phyloP scores from a whole-genome alignment of 2,888 invertebrate genomes.

The Ashinkailepas kermadecensis region DNA sequence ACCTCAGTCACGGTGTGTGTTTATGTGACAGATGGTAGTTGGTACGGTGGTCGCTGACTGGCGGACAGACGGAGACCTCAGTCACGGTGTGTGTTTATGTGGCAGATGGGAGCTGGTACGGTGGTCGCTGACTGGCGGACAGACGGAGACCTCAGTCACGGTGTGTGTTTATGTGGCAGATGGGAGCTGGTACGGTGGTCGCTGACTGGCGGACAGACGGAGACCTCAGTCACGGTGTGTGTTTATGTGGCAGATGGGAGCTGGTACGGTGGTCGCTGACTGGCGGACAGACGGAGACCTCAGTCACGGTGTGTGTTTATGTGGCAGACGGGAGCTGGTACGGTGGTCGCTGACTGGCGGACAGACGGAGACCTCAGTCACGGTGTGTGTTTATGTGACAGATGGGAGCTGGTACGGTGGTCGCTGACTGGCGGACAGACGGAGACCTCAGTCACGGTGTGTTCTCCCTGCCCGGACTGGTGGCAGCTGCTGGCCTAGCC shows the following conservation, averaged over 20 bases:
- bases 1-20: slow-evolving; percentile 36
- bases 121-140: background rate
- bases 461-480: slow-evolving; percentile 53
- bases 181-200: slow-evolving; percentile 41
- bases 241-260: background rate
- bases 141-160: slow-evolving; percentile 44
- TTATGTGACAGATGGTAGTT: background rate
- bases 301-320: background rate
- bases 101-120: background rate
- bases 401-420: slow-evolving; percentile 39
- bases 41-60: background rate
- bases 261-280: background rate
- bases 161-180: slow-evolving; percentile 41
- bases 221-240: slow-evolving; percentile 50
- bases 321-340: background rate
- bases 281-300: no score
- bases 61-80: background rate
- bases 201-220: slow-evolving; percentile 55
- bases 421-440: slow-evolving; percentile 54
- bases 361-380: slow-evolving; percentile 43
- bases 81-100: background rate
- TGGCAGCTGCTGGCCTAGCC: slow-evolving; percentile 50
- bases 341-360: background rate
- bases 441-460: slow-evolving; percentile 52
- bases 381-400: slow-evolving; percentile 42